Conservation (phyloP, 2,113 vertebrate species). For the Actenoides hombroni region DNA sequence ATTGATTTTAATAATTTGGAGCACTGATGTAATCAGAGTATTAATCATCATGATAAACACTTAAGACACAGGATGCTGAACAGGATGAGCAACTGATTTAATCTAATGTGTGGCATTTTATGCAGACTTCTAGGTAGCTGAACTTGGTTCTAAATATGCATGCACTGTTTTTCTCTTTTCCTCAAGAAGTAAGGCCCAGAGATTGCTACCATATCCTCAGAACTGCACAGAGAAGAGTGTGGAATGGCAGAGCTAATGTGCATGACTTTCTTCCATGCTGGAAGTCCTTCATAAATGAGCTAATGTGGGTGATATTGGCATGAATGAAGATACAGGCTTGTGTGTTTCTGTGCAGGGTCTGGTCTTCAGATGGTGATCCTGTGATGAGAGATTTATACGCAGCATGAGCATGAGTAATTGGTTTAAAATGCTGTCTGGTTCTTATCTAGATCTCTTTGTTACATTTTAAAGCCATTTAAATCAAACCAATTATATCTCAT, state of each 20-base stretch:
- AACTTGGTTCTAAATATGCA: not conserved
- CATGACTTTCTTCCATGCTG: not conserved
- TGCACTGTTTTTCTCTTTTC: not conserved
- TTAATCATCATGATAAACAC: not conserved
- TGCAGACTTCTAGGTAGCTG: not conserved
- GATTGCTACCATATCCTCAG: not conserved
- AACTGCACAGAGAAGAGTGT: not conserved
- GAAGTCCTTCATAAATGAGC: not conserved
- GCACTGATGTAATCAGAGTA: not conserved
- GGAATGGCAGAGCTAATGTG: not conserved
- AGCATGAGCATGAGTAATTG: not conserved
- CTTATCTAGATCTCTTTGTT: conserved; percentile 27
- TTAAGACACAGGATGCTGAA: not conserved
- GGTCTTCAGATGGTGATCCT: not conserved
- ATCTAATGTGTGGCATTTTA: not conserved
- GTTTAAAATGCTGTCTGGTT: conserved; percentile 49
- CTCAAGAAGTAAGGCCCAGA: not conserved
- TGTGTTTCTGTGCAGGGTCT: not conserved
- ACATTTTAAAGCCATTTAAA: conserved; percentile 37
- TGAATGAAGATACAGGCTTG: not conserved
- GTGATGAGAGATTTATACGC: not conserved
- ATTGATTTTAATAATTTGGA: not conserved
- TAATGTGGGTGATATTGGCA: not conserved
- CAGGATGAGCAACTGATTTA: not conserved
- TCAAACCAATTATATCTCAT: conserved; percentile 12